Evolutionary conservation across 2,113 vertebrate species (phyloP).

Genomic region (Haemorhous mexicanus): DNA sequence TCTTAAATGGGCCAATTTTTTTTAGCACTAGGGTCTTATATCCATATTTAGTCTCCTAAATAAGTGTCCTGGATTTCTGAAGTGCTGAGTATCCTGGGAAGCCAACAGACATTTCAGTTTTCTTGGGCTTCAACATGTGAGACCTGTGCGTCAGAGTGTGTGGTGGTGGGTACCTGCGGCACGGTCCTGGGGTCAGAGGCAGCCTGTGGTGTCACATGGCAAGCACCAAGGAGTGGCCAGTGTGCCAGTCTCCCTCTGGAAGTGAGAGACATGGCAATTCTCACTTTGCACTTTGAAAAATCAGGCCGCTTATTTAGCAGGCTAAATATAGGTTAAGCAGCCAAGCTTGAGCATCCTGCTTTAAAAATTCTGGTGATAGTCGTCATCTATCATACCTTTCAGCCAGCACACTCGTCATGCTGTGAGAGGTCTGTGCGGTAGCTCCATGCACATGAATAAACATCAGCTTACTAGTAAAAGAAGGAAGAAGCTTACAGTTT

Average conservation of each 20-base stretch:
- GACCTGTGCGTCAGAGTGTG: neutral
- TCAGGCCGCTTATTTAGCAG: constrained; percentile 34
- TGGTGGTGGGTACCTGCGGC: neutral
- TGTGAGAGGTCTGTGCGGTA: constrained; percentile 44
- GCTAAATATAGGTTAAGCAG: constrained; percentile 64
- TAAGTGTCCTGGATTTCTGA: constrained; percentile 55
- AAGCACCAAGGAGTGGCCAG: neutral
- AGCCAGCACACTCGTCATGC: neutral
- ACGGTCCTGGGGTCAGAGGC: neutral
- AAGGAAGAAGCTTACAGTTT: neutral
- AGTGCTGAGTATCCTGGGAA: constrained; percentile 45
- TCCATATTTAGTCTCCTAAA: constrained; percentile 60
- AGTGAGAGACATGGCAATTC: neutral
- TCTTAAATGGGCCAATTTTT: constrained; percentile 60
- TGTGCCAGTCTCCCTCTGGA: neutral
- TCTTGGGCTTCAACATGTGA: neutral
- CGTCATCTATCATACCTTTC: constrained; percentile 54
- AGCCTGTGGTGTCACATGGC: neutral
- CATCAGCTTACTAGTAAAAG: constrained; percentile 12
- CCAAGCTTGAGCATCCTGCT: constrained; percentile 45
- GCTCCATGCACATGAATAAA: constrained; percentile 52
- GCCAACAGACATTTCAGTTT: neutral
- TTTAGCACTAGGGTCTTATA: constrained; percentile 46
- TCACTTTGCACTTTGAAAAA: constrained; percentile 12
- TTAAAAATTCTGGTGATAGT: constrained; percentile 49